Conservation (phyloP, 2,888 invertebrate species). For the Heliconius ismenius region DNA sequence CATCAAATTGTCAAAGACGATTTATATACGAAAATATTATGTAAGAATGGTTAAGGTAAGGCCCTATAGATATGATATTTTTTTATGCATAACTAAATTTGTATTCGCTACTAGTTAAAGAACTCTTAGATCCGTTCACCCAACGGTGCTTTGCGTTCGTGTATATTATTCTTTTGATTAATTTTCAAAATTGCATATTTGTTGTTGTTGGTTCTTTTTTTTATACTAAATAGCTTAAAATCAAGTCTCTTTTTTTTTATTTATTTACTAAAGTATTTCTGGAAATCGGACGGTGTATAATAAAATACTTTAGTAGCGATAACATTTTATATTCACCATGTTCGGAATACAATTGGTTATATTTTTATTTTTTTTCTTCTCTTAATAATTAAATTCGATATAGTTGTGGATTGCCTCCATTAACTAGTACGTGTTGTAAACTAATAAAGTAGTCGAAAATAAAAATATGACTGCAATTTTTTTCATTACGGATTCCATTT, state of each 20-base stretch:
- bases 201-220: conserved; percentile 78
- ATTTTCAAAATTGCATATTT: conserved; percentile 74
- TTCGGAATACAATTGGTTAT: conserved; percentile 7
- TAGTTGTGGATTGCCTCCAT: neutral
- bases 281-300: conserved; percentile 73
- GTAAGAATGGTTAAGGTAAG: conserved; percentile 78
- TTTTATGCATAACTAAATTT: conserved; percentile 79
- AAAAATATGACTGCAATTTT: conserved; percentile 20
- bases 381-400: neutral
- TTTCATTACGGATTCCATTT: conserved; percentile 12
- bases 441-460: conserved; percentile 10
- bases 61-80: conserved; percentile 80
- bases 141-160: conserved; percentile 42
- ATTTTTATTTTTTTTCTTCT: conserved; percentile 22
- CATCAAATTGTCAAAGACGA: conserved; percentile 80
- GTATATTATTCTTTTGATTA: conserved; percentile 55
- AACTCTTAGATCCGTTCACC: conserved; percentile 9
- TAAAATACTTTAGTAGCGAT: conserved; percentile 74
- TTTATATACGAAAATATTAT: conserved; percentile 76
- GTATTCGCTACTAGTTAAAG: conserved; percentile 61
- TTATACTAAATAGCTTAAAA: conserved; percentile 78
- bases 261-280: conserved; percentile 68
- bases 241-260: conserved; percentile 65
- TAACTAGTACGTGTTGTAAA: neutral
- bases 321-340: conserved; percentile 50